Percentiles rank a stretch among this genome's conserved stretches.
Evolutionary conservation across 2,797 vertebrate genomes (phyloP).

Genomic region (Dendrocincla fuliginosa): DNA sequence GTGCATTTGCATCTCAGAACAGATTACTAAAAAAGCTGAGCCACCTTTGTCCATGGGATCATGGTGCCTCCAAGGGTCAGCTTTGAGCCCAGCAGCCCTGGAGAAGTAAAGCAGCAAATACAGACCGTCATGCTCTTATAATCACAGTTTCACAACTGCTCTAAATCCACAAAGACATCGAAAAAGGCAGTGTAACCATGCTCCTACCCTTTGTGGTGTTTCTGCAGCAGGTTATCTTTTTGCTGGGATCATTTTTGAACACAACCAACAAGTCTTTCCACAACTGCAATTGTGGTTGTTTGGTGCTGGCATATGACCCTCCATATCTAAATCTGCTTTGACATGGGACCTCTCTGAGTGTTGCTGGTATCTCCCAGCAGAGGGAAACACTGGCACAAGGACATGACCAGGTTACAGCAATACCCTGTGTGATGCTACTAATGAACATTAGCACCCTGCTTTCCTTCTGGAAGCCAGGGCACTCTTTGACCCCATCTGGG

Average conservation of each 20-base stretch:
- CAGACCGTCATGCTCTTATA: background rate
- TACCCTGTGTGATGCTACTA: background rate
- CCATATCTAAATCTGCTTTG: background rate
- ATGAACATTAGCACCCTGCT: background rate
- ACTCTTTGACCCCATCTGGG: background rate
- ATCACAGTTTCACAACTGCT: background rate
- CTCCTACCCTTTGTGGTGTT: background rate
- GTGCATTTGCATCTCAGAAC: background rate
- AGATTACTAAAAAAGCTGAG: background rate
- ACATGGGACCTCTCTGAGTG: background rate
- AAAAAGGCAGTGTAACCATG: accelerated
- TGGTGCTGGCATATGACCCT: background rate
- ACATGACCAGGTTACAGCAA: background rate
- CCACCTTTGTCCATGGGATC: background rate
- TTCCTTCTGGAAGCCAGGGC: background rate
- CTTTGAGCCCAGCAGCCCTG: background rate
- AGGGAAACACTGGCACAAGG: background rate
- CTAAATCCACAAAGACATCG: accelerated
- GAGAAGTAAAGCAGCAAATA: background rate
- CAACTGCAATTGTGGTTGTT: background rate
- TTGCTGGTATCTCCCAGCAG: background rate
- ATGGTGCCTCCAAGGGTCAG: background rate
- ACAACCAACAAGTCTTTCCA: background rate
- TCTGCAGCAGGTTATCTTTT: background rate
- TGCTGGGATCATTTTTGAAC: background rate